Conservation (phyloP, 2,888 invertebrate genomes). For the Scaeva pyrastri region DNA sequence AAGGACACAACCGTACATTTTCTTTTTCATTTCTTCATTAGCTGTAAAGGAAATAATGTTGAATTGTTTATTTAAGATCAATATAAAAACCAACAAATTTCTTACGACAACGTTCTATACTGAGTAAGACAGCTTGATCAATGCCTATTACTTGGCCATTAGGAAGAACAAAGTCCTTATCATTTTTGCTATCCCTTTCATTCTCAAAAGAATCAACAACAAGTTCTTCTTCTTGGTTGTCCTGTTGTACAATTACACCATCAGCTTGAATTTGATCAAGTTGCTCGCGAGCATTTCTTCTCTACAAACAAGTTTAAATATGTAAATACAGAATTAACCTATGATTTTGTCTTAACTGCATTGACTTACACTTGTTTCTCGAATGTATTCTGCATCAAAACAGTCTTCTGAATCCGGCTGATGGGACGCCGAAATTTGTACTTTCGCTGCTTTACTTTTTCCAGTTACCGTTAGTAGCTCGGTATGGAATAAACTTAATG, state of each 20-base stretch:
- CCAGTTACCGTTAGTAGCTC: constrained; percentile 94
- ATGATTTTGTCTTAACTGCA: background rate
- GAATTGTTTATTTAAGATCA: background rate
- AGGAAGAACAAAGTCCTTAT: constrained; percentile 88
- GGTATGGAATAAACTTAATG: constrained; percentile 93
- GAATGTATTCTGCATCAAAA: constrained; percentile 95
- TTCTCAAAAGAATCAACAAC: constrained; percentile 88
- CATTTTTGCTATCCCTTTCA: constrained; percentile 84
- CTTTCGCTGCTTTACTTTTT: constrained; percentile 87
- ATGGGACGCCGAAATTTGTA: constrained; percentile 88
- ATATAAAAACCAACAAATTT: background rate
- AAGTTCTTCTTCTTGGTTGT: constrained; percentile 88
- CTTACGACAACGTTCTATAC: constrained; percentile 94
- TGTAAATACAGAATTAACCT: background rate
- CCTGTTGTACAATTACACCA: constrained; percentile 82
- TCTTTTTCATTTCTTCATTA: constrained; percentile 94
- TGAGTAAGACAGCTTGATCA: constrained; percentile 95
- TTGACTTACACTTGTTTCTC: constrained; percentile 90
- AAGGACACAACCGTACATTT: constrained; percentile 96
- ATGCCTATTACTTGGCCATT: constrained; percentile 93
- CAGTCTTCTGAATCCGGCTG: constrained; percentile 95
- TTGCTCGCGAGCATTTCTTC: constrained; percentile 85
- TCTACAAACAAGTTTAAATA: constrained; percentile 80
- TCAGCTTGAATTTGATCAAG: constrained; percentile 85
- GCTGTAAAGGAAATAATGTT: constrained; percentile 82